Evolutionary conservation across 2,113 vertebrate genomes (phyloP).

Genomic region (Rhizomys pruinosus): DNA sequence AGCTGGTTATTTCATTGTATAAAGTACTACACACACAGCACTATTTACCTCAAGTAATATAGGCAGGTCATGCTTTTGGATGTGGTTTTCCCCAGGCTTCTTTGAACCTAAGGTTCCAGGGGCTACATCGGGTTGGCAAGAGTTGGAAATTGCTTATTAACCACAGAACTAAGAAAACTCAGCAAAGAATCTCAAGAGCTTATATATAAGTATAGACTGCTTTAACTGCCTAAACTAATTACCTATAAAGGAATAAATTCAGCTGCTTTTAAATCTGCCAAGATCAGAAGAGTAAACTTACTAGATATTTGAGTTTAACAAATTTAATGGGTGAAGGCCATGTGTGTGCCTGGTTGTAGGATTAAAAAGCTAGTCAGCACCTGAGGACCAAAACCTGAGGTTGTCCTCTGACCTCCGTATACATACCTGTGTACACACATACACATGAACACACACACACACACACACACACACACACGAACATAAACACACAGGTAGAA

Average conservation of each 20-base stretch:
- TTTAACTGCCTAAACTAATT: slow-evolving; percentile 22
- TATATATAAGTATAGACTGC: background rate
- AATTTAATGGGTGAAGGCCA: background rate
- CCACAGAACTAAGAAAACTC: background rate
- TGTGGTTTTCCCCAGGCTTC: background rate
- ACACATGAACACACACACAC: background rate
- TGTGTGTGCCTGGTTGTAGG: background rate
- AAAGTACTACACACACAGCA: background rate
- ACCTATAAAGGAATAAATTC: background rate
- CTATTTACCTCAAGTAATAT: background rate
- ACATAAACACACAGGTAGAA: background rate
- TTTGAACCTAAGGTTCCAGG: background rate
- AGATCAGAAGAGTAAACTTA: slow-evolving; percentile 8
- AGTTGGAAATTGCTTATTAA: background rate
- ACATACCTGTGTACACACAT: background rate
- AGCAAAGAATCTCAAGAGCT: background rate
- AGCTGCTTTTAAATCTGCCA: slow-evolving; percentile 49
- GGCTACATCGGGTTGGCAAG: background rate
- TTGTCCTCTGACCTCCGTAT: background rate
- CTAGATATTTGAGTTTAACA: slow-evolving; percentile 34
- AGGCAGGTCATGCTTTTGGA: background rate
- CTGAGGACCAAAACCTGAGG: background rate
- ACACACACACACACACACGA: background rate
- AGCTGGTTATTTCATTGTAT: background rate
- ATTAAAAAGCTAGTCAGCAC: background rate